phyloP scores from a whole-genome alignment of 2,113 vertebrate species.

The Pyxicephalus adspersus region DNA sequence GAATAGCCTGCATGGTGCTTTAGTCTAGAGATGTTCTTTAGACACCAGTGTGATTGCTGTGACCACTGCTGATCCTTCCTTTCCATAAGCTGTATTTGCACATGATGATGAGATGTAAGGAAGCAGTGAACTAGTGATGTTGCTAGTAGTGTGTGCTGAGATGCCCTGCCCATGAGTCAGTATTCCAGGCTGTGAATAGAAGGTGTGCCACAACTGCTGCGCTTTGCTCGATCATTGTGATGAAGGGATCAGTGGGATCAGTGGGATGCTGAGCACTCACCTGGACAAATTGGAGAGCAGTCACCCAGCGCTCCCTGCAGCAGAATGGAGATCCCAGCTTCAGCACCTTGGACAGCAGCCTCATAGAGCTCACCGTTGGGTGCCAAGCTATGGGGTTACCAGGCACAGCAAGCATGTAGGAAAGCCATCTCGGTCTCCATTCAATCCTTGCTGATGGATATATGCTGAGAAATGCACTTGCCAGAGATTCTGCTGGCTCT shows the following conservation, averaged over 20 bases:
- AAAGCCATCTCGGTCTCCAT: slow-evolving; percentile 51
- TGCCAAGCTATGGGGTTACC: neutral
- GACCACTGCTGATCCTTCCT: too few species aligned
- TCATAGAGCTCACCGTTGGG: neutral
- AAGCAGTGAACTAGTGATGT: neutral
- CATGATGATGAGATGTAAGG: neutral
- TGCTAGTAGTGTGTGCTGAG: neutral
- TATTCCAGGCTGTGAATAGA: slow-evolving; percentile 1
- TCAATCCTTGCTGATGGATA: slow-evolving; percentile 56
- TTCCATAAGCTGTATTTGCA: too few species aligned
- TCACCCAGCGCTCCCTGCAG: neutral
- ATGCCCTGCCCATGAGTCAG: slow-evolving; percentile 38
- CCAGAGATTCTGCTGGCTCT: slow-evolving; percentile 75
- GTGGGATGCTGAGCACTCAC: neutral
- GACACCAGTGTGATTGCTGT: too few species aligned
- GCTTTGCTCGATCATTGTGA: neutral
- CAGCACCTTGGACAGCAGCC: slow-evolving; percentile 49
- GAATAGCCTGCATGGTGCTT: too few species aligned
- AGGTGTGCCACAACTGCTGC: slow-evolving; percentile 40
- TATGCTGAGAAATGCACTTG: slow-evolving; percentile 74
- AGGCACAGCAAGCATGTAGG: slow-evolving; percentile 59
- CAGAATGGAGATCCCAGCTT: neutral
- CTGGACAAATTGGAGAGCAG: neutral
- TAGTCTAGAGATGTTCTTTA: too few species aligned
- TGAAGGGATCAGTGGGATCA: neutral